These are phyloP conservation scores for Ceyx margarethae DNA, from an alignment of 2,113 vertebrate species.

Conservation along the genomic window DNA sequence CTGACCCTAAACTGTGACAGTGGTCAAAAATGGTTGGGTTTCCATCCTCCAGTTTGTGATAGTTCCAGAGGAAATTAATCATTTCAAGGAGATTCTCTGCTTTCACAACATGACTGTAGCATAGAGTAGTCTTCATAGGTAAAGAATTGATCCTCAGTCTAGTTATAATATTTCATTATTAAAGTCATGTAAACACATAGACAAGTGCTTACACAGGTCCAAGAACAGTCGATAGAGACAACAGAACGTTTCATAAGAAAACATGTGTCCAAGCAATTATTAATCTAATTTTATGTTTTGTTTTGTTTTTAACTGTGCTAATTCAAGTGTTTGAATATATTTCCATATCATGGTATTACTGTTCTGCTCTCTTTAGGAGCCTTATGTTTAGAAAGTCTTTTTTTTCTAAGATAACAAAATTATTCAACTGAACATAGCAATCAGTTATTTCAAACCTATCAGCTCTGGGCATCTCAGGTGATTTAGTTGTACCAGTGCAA, in stretches of 20 bases:
- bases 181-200: background rate
- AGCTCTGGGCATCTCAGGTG: background rate
- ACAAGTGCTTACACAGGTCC: background rate
- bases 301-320: background rate
- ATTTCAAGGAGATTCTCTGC: background rate
- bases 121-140: accelerated
- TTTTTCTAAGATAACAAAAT: background rate
- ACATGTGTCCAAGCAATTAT: background rate
- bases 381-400: background rate
- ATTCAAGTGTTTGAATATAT: background rate
- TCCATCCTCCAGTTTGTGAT: background rate
- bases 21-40: background rate
- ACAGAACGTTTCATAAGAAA: background rate
- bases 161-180: background rate
- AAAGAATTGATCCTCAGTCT: background rate
- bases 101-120: background rate
- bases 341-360: background rate
- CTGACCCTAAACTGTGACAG: background rate
- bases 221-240: background rate
- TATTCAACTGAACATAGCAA: background rate
- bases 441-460: background rate
- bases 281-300: background rate
- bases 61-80: background rate
- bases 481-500: background rate
- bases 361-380: background rate